phyloP scores from a whole-genome alignment of 2,797 vertebrate species.

The Muscicapa comitata region DNA sequence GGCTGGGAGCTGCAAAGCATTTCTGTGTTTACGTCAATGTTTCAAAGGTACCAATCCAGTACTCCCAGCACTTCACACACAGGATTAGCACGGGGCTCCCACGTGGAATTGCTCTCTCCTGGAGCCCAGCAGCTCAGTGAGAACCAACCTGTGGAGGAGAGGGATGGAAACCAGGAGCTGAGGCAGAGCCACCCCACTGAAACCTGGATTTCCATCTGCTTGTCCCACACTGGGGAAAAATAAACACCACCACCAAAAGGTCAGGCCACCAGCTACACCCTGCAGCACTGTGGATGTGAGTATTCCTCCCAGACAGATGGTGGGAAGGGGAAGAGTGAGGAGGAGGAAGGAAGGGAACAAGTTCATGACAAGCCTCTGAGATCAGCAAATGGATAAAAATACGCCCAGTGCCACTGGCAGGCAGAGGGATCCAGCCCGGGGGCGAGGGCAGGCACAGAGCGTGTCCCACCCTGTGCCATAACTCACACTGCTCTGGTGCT shows the following conservation, averaged over 20 bases:
- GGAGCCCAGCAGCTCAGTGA: not conserved
- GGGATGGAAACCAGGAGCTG: not conserved
- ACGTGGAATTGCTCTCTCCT: not conserved
- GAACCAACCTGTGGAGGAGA: not conserved
- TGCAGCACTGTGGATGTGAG: rapidly evolving
- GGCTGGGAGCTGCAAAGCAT: not conserved
- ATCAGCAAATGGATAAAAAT: not conserved
- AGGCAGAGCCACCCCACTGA: not conserved
- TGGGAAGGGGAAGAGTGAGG: not conserved
- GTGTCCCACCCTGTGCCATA: not conserved
- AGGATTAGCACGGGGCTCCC: not conserved
- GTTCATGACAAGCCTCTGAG: not conserved
- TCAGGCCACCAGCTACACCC: not conserved
- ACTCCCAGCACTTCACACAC: not conserved
- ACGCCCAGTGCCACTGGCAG: not conserved
- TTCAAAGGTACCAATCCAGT: not conserved
- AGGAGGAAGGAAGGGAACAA: constrained; percentile 23
- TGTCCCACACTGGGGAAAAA: not conserved
- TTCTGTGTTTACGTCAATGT: not conserved
- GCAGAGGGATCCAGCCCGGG: rapidly evolving
- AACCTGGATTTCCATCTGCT: not conserved
- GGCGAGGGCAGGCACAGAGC: not conserved
- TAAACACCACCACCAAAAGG: not conserved
- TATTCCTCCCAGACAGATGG: constrained; percentile 30
- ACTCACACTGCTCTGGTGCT: rapidly evolving